These are phyloP conservation scores for Nesoenas mayeri DNA, from an alignment of 2,113 vertebrate species.

Conservation along the genomic window DNA sequence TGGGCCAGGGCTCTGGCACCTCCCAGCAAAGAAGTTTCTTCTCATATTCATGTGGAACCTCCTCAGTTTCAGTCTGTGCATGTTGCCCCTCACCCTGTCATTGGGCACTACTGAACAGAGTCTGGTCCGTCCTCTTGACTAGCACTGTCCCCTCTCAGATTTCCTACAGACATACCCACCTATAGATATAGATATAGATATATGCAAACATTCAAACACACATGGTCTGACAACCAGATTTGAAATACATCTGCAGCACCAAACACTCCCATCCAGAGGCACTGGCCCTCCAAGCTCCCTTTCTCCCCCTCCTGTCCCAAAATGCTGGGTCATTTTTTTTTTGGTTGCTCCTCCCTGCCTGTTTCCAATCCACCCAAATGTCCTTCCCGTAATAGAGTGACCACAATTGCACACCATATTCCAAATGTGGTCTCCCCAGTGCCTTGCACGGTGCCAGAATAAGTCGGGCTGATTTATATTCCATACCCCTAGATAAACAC, in stretches of 20 bases:
- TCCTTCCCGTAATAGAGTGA: conserved; percentile 40
- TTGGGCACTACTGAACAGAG: no score
- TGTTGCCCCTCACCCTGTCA: no score
- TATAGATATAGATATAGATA: no score
- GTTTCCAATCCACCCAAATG: background rate
- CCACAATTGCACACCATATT: conserved; percentile 7
- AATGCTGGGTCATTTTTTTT: background rate
- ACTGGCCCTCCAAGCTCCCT: background rate
- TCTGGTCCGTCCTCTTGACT: no score
- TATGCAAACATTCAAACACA: accelerated
- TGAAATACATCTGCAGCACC: background rate
- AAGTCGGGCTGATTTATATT: background rate
- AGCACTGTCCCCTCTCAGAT: no score
- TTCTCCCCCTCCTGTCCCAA: background rate
- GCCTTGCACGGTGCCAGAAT: background rate
- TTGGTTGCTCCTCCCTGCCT: background rate
- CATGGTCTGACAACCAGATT: background rate
- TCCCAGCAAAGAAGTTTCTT: no score
- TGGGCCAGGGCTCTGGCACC: no score
- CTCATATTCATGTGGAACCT: no score
- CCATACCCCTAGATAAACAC: conserved; percentile 63
- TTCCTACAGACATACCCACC: background rate
- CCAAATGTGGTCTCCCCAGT: conserved; percentile 24
- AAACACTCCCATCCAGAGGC: background rate
- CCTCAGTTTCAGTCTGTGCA: no score